Evolutionary conservation across 1,140 invertebrate species (phyloP).

Genomic region (Neocloeon triangulifer): DNA sequence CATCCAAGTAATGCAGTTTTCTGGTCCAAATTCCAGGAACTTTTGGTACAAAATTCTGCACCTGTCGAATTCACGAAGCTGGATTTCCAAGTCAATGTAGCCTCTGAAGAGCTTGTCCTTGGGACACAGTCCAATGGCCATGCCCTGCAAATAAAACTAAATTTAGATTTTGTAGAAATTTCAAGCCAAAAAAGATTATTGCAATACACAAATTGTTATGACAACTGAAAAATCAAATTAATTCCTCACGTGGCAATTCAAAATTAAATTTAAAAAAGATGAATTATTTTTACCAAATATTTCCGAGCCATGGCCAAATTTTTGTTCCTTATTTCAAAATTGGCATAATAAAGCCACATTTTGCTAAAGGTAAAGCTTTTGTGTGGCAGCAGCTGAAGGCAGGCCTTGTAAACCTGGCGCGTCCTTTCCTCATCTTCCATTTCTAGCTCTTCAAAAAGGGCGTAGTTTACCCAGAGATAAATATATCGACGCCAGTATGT

Average conservation of each 20-base stretch:
- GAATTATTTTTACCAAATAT: constrained; percentile 34
- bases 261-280: background rate
- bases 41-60: constrained; percentile 88
- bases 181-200: background rate
- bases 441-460: constrained; percentile 90
- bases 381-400: constrained; percentile 85
- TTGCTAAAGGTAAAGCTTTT: constrained; percentile 98
- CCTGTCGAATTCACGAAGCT: constrained; percentile 92
- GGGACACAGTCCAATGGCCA: constrained; percentile 84
- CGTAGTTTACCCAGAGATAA: constrained; percentile 99
- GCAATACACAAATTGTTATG: no score
- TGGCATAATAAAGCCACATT: constrained; percentile 90
- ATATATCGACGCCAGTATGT: constrained; percentile 94
- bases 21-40: constrained; percentile 84
- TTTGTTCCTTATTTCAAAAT: constrained; percentile 94
- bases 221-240: constrained; percentile 1
- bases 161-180: background rate
- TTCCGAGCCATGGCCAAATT: constrained; percentile 74
- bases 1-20: constrained; percentile 98
- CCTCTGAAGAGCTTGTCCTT: constrained; percentile 93
- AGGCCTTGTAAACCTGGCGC: constrained; percentile 78
- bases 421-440: constrained; percentile 71
- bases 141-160: constrained; percentile 29
- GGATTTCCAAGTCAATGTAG: constrained; percentile 96
- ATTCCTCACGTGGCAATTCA: constrained; percentile 1